Conservation (phyloP, 2,113 vertebrate species). For the Leptobrachium ailaonicum region DNA sequence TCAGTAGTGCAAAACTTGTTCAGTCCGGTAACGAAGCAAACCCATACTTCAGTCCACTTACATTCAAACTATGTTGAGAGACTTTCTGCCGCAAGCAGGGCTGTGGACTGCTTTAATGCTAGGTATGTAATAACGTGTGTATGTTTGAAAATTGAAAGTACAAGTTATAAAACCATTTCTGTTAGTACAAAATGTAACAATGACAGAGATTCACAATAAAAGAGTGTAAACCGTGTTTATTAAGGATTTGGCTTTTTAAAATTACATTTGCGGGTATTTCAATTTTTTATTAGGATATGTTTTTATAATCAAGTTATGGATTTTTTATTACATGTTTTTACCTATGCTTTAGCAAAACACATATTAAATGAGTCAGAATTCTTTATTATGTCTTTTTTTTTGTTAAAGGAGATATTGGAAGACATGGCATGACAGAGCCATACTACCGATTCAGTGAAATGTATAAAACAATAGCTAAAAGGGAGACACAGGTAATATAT, state of each 20-base stretch:
- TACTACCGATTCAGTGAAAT: no score
- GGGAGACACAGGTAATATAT: no score
- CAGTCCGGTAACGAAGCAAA: no score
- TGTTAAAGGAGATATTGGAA: slow-evolving; percentile 1
- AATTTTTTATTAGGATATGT: no score
- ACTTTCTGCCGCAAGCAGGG: background rate
- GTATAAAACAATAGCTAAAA: no score
- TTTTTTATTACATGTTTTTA: background rate
- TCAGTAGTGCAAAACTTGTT: slow-evolving; percentile 9
- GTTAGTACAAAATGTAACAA: no score
- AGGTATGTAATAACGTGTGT: background rate
- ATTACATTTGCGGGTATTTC: no score
- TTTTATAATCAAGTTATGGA: no score
- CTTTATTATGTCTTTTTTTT: background rate
- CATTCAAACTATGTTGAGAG: slow-evolving; percentile 15
- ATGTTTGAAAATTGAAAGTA: background rate
- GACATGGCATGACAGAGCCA: background rate
- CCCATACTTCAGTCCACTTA: slow-evolving; percentile 7
- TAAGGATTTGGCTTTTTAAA: no score
- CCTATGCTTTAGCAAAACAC: background rate
- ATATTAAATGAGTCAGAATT: no score
- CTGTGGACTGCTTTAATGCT: slow-evolving; percentile 3
- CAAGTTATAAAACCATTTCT: no score
- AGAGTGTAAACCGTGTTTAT: no score
- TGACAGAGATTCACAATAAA: background rate